phyloP scores from a whole-genome alignment of 2,888 invertebrate genomes.

The Chrysolina oricalcia region DNA sequence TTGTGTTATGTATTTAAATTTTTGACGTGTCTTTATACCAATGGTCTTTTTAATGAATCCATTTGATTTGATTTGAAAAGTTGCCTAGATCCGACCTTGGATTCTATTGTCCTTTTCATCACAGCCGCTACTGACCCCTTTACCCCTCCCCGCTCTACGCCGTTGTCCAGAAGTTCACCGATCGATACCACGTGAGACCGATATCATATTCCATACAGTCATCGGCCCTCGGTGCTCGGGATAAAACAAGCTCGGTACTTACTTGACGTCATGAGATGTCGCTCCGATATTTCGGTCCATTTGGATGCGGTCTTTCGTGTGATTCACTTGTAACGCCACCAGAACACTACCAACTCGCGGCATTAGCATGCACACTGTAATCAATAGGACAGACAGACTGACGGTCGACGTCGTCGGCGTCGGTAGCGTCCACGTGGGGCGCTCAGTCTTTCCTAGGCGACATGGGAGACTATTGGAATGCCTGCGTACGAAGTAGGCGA shows the following conservation, averaged over 20 bases:
- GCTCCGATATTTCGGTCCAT: constrained; percentile 37
- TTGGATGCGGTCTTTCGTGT: constrained; percentile 7
- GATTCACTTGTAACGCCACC: constrained; percentile 49
- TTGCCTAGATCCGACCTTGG: too few relatives aligned
- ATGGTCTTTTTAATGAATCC: too few relatives aligned
- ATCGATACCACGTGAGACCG: constrained; percentile 70
- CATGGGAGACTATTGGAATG: constrained; percentile 20
- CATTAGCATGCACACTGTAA: constrained; percentile 59
- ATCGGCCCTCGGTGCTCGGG: constrained; percentile 61
- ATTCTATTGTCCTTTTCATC: too few relatives aligned
- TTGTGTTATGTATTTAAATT: too few relatives aligned
- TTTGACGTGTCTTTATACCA: too few relatives aligned
- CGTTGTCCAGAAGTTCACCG: constrained; percentile 58
- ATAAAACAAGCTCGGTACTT: constrained; percentile 30
- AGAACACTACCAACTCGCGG: constrained; percentile 62
- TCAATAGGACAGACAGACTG: constrained; percentile 63
- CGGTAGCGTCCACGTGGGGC: constrained; percentile 59
- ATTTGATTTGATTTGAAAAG: too few relatives aligned
- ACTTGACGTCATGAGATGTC: constrained; percentile 24
- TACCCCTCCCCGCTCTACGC: not conserved
- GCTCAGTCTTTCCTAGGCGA: constrained; percentile 50
- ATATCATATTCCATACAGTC: constrained; percentile 71
- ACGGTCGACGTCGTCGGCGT: constrained; percentile 52
- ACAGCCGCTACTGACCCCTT: not conserved
- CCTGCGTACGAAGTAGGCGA: not conserved